These are phyloP conservation scores for Forbesichthys agassizii DNA, from an alignment of 2,113 vertebrate genomes.

Conservation along the genomic window DNA sequence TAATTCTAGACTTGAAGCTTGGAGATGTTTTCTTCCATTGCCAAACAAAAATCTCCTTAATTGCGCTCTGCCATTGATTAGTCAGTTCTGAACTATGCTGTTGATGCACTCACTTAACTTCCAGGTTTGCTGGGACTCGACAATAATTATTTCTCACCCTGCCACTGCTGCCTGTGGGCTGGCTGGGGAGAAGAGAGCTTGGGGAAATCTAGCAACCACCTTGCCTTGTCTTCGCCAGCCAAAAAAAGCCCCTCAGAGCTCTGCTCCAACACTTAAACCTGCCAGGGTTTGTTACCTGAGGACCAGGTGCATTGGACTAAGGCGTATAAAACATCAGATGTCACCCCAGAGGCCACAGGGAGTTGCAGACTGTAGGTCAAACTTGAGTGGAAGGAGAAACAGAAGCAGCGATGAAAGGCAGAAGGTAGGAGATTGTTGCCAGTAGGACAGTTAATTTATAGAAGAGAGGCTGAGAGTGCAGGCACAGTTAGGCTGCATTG, in stretches of 20 bases:
- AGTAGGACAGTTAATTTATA: too few species aligned
- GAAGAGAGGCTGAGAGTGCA: too few species aligned
- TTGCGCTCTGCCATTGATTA: conserved; percentile 36
- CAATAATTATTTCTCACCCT: conserved; percentile 40
- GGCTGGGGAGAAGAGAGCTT: not conserved
- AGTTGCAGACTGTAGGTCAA: conserved; percentile 38
- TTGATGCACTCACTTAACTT: not conserved
- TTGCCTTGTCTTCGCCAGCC: conserved; percentile 36
- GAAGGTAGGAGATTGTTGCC: conserved; percentile 8
- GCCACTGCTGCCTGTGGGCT: conserved; percentile 15
- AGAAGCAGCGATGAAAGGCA: not conserved
- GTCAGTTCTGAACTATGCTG: conserved; percentile 17
- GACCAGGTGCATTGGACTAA: conserved; percentile 48
- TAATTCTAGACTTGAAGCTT: conserved; percentile 9
- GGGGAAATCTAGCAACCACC: conserved; percentile 32
- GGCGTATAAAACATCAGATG: conserved; percentile 49
- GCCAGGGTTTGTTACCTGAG: conserved; percentile 36
- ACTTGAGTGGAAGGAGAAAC: conserved; percentile 12
- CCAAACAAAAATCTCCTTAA: conserved; percentile 23
- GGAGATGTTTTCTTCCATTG: conserved; percentile 31
- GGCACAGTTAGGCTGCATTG: too few species aligned
- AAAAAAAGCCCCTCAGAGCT: conserved; percentile 57
- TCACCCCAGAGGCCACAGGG: conserved; percentile 26
- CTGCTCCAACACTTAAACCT: conserved; percentile 37
- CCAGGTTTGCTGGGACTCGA: conserved; percentile 19